Conservation (phyloP, 2,888 invertebrate species). For the Chironomus riparius region DNA sequence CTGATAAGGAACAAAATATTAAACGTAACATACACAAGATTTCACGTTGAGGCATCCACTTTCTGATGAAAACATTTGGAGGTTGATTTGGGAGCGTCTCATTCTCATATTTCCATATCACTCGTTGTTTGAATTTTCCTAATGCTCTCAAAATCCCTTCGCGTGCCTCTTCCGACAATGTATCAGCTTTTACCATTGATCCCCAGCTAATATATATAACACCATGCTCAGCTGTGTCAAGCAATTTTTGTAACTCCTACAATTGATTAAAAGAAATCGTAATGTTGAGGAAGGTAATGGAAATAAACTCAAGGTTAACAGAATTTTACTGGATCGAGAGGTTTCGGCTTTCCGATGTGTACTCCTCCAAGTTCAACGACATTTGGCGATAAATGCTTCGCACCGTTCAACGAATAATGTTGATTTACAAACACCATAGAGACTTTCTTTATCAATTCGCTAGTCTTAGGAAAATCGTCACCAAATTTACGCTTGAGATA, state of each 20-base stretch:
- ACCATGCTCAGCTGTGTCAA: constrained; percentile 52
- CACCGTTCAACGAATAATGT: constrained; percentile 46
- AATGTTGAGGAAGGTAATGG: background rate
- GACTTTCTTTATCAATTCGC: constrained; percentile 38
- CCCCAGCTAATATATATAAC: constrained; percentile 64
- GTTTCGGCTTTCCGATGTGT: constrained; percentile 41
- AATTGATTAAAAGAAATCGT: constrained; percentile 21
- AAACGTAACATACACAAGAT: constrained; percentile 51
- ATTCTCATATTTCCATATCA: constrained; percentile 65
- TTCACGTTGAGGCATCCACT: constrained; percentile 66
- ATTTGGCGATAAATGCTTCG: constrained; percentile 43
- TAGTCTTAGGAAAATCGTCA: constrained; percentile 43
- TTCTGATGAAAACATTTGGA: constrained; percentile 51
- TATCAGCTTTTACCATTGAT: constrained; percentile 54
- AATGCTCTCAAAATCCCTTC: constrained; percentile 50
- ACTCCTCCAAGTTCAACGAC: constrained; percentile 49
- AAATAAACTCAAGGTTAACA: constrained; percentile 32
- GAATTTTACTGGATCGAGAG: constrained; percentile 36
- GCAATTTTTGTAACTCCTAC: constrained; percentile 50
- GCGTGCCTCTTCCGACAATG: constrained; percentile 49
- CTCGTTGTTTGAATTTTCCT: constrained; percentile 48
- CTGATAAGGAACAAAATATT: background rate
- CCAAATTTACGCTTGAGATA: constrained; percentile 42
- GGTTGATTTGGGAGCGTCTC: constrained; percentile 50
- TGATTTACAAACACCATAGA: constrained; percentile 44